Base-by-base conservation (phyloP, 2,888 invertebrate genomes). In the Idaea straminata region DNA sequence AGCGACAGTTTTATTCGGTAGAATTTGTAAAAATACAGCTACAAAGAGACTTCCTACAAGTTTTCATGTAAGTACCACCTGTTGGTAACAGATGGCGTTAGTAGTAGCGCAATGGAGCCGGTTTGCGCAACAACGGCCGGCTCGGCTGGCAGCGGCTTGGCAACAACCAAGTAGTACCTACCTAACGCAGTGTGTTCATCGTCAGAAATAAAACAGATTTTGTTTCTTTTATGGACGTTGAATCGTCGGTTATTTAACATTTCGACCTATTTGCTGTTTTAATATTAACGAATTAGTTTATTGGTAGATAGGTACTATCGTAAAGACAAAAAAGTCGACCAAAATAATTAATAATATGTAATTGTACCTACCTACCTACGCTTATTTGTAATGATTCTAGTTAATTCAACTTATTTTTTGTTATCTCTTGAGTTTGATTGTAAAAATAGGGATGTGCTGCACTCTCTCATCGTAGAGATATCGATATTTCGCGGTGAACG, bases 71-170 rank as follows among this genome's bases (percentile, higher is more conserved):
- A 72, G 74, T 83, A 74, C 70, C 4, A 0, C 7, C 6, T 6
- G 16, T 1, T 7, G 60, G 57, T 64, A 70, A 76, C 34, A 87
- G 87, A 84, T 86, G 87, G 83, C 85, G 81, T 57, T 78, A 71
- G 68, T 35, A 4, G 79, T 73, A 38, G 7, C 10, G 63, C 5
- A 15, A 38, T 61, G 5, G n/a, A 57, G 34, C 15, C 7, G 15
- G 64, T 16, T 64, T 64, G 62, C 65, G 5, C 58, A 62, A 62
- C 34, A 5, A 5, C 25, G 16, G 15, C 35, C 60, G 62, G 68
- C 78, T 59, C 25, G 15, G 5, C 25, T 62, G 16, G 15, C 35
- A 60, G n/a, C 36, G 62, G 68, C 78, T 59, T 79, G 65, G 80
- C 77, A 81, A 82, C 81, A 78, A 61, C 62, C 63, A 70, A 65